Evolutionary conservation across 2,797 vertebrate genomes (phyloP).

Genomic region (Neoniphon sammara): DNA sequence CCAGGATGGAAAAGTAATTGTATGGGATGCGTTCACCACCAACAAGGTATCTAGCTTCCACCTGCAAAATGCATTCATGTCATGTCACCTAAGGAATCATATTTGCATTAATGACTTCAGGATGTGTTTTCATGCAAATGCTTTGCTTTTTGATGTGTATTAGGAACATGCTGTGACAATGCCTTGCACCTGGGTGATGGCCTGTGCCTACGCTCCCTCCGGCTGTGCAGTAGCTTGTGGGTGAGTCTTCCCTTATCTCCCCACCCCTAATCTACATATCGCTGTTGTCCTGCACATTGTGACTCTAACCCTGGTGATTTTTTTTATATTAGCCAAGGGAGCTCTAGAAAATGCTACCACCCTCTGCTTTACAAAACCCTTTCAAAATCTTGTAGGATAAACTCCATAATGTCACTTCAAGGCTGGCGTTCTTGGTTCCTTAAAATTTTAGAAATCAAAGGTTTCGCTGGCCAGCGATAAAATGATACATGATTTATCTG

Average conservation of each 20-base stretch:
- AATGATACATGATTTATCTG: neutral
- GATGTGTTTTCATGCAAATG: constrained; percentile 27
- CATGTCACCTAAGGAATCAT: constrained; percentile 38
- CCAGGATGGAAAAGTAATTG: constrained; percentile 98
- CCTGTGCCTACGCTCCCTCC: constrained; percentile 95
- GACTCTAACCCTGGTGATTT: no score
- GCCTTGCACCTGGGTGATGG: constrained; percentile 99
- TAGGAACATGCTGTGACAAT: constrained; percentile 98
- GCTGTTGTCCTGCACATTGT: no score
- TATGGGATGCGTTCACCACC: constrained; percentile 99
- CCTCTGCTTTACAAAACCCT: no score
- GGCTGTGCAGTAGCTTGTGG: constrained; percentile 98
- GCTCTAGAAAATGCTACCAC: no score
- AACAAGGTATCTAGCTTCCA: constrained; percentile 89
- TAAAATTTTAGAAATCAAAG: no score
- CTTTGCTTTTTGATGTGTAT: constrained; percentile 61
- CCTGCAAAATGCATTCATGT: constrained; percentile 20
- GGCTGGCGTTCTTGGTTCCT: no score
- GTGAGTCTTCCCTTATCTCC: constrained; percentile 81
- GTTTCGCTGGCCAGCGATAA: neutral
- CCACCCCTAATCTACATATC: neutral
- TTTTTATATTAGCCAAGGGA: no score
- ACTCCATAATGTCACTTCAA: no score
- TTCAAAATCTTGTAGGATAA: no score
- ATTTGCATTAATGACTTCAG: constrained; percentile 20